These are phyloP conservation scores for Sericinus montela DNA, from an alignment of 2,888 invertebrate genomes.

Conservation along the genomic window DNA sequence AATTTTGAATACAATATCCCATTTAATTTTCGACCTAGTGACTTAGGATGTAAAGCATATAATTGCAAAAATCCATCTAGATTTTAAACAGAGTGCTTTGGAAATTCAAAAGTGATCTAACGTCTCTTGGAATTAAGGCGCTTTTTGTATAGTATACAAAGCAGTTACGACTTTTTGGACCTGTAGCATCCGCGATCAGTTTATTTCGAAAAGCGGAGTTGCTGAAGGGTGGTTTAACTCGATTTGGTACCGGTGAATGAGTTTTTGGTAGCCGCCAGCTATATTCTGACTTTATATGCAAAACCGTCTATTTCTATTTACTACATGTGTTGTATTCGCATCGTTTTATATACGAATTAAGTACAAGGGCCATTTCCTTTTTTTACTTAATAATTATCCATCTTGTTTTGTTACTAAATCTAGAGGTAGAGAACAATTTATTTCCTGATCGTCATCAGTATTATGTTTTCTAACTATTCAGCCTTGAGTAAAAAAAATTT, in stretches of 20 bases:
- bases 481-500: no score
- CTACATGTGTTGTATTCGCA: neutral
- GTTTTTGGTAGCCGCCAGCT: conserved; percentile 77
- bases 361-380: no score
- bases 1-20: conserved; percentile 6
- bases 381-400: no score
- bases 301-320: conserved; percentile 13
- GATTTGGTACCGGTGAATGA: conserved; percentile 76
- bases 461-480: no score
- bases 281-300: conserved; percentile 40
- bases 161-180: conserved; percentile 18
- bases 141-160: neutral
- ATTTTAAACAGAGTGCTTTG: neutral
- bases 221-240: conserved; percentile 59
- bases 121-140: neutral
- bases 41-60: neutral
- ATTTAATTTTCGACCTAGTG: conserved; percentile 12
- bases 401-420: no score
- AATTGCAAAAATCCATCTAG: conserved; percentile 2
- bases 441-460: no score
- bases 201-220: conserved; percentile 58
- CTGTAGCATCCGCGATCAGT: conserved; percentile 40
- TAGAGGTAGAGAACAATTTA: no score
- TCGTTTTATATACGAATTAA: neutral
- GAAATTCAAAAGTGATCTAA: neutral